Conservation (phyloP, 2,113 vertebrate species). For the Salminus brasiliensis region DNA sequence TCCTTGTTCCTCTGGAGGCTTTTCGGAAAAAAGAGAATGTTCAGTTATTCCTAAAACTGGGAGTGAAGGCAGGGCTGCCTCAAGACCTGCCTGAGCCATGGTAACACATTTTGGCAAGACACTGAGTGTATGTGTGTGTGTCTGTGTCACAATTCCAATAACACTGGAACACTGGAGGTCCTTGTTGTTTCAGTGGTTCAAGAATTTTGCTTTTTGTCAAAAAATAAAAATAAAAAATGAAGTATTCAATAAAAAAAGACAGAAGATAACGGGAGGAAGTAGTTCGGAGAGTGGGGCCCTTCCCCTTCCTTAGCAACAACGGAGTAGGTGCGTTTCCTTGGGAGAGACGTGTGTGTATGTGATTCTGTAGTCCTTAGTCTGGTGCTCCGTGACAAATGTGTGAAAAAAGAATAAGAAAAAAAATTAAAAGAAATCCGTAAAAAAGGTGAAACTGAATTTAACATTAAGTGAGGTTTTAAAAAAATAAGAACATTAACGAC, state of each 20-base stretch:
- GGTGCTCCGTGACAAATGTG: conserved; percentile 89
- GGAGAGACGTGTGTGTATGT: conserved; percentile 88
- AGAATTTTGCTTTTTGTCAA: conserved; percentile 72
- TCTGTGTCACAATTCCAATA: conserved; percentile 49
- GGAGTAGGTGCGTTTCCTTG: conserved; percentile 86
- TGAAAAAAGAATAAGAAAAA: conserved; percentile 66
- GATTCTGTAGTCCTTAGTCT: conserved; percentile 97
- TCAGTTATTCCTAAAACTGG: conserved; percentile 17
- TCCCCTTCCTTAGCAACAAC: conserved; percentile 75
- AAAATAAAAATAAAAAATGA: conserved; percentile 63
- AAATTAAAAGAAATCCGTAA: conserved; percentile 56
- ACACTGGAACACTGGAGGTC: conserved; percentile 53
- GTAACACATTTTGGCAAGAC: conserved; percentile 47
- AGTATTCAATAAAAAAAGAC: conserved; percentile 39
- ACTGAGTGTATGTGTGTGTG: conserved; percentile 40
- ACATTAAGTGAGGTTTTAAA: conserved; percentile 72
- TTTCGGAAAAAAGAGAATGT: background rate
- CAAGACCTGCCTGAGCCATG: conserved; percentile 16
- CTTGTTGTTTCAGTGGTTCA: conserved; percentile 69
- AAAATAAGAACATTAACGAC: conserved; percentile 52
- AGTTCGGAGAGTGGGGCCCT: conserved; percentile 62
- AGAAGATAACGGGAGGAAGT: conserved; percentile 60
- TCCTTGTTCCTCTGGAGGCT: background rate
- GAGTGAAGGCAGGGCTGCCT: background rate
- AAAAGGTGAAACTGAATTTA: conserved; percentile 69